Evolutionary conservation across 2,888 invertebrate species (phyloP).

Genomic region (Syrista parreyssii): DNA sequence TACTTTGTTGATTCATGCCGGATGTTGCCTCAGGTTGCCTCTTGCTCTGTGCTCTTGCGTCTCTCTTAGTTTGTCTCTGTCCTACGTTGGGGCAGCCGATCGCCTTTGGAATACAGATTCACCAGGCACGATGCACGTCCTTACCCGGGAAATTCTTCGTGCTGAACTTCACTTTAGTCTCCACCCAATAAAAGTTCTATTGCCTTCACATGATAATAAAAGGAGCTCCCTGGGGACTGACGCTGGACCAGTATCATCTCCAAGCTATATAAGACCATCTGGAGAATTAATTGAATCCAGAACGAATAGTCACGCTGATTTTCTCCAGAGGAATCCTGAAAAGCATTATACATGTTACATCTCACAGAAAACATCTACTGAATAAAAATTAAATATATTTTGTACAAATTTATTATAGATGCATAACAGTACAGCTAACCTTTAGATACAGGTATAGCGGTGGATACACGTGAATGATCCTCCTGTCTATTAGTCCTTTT

Average conservation of each 20-base stretch:
- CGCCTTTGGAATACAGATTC: slow-evolving; percentile 49
- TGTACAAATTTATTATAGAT: neutral
- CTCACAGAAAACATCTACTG: neutral
- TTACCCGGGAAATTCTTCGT: slow-evolving; percentile 17
- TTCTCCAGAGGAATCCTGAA: neutral
- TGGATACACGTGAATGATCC: neutral
- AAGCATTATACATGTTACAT: neutral
- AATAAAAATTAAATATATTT: neutral
- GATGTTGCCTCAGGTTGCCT: slow-evolving; percentile 60
- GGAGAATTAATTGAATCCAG: neutral
- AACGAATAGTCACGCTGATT: neutral
- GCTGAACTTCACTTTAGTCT: neutral
- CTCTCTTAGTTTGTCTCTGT: slow-evolving; percentile 17
- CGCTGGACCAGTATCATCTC: neutral
- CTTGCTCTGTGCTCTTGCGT: slow-evolving; percentile 11
- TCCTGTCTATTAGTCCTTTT: neutral
- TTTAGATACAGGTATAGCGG: neutral
- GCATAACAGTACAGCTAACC: neutral
- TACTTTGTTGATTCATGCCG: slow-evolving; percentile 62
- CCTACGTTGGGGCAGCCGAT: slow-evolving; percentile 31
- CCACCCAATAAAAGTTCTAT: neutral
- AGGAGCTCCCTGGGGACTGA: neutral
- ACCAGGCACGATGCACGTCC: neutral
- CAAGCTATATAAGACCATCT: neutral
- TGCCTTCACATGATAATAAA: neutral